A percentile compares a stretch with the other conserved stretches of the same genome.
Evolutionary conservation across 2,113 vertebrate species (phyloP).

Genomic region (Perca schrenkii): DNA sequence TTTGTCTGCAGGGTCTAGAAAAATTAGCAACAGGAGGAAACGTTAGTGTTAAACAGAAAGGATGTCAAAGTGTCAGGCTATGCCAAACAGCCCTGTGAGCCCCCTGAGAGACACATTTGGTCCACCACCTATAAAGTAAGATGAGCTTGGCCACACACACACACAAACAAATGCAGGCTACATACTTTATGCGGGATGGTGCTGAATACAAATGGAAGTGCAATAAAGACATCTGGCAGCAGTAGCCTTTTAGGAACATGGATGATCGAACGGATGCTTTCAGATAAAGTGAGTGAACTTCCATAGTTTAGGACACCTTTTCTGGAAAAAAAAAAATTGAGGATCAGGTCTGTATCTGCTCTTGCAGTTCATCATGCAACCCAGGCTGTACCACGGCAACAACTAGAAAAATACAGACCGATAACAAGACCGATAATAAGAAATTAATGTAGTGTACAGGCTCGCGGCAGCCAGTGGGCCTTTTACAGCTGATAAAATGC

Average conservation of each 20-base stretch:
- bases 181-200: not conserved
- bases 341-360: not conserved
- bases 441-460: slow-evolving; percentile 23
- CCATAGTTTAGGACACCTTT: not conserved
- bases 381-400: not conserved
- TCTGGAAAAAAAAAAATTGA: not conserved
- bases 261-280: slow-evolving; percentile 2
- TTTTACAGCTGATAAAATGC: slow-evolving; percentile 48
- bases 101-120: slow-evolving; percentile 38
- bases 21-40: slow-evolving; percentile 46
- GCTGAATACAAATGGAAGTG: slow-evolving; percentile 18
- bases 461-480: slow-evolving; percentile 20
- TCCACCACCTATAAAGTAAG: slow-evolving; percentile 11
- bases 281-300: slow-evolving; percentile 18
- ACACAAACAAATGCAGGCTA: not conserved
- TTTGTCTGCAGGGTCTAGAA: slow-evolving; percentile 49
- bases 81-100: slow-evolving; percentile 31
- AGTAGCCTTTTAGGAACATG: slow-evolving; percentile 5
- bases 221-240: slow-evolving; percentile 10
- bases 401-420: slow-evolving; percentile 1
- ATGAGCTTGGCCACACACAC: not conserved
- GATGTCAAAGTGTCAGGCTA: slow-evolving; percentile 46
- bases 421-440: slow-evolving; percentile 17
- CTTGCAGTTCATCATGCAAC: not conserved
- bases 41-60: slow-evolving; percentile 60